Base-by-base conservation (phyloP, 2,888 invertebrate species). In the Pheosia tremula region DNA sequence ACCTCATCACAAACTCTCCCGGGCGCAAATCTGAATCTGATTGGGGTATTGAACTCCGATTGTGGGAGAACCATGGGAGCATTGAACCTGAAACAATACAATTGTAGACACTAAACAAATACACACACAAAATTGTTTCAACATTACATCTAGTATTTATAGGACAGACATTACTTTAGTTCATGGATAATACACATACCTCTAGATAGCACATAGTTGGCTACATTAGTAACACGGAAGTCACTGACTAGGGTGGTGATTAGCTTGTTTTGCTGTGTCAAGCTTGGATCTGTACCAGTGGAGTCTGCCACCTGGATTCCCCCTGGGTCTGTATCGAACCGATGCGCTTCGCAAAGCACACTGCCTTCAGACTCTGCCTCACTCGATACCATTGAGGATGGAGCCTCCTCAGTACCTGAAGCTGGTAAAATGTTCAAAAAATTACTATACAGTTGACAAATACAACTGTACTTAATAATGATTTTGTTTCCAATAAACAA, bases 1-100 rank as follows among this genome's bases (percentile, higher is more conserved):
- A 97, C 65, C 98, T 95, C 96, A 99, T 98, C 0, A 99, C 98
- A 90, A 97, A 99, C 90, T 99, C 99, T 10, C 99, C 99, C 0
- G 98, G 98, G 63, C 97, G 95, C 13, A 97, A 90, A 78, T 96
- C 96, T 77, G 95, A 94, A 80, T 97, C 96, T 9, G 88, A 84
- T 38, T 93, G 89, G 50, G 95, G 85, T 63, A 94, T 90, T 43
- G 92, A 84, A n/a, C 95, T 90, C 69, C 97, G 97, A 82, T 97
- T 97, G 78, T 96, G 96, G 5, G 96, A 95, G 56, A 97, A 97
- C 98, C 98, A 98, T 41, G 98, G 98, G 61, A 98, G 84, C 83
- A 96, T 93, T 43, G 96, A 95, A 54, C 95, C 96, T 79, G 93
- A 11, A 11, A 65, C 10, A 38, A 6, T 24, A 24, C 2, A 24